These are phyloP conservation scores for Camponotus fellah DNA, from an alignment of 2,888 invertebrate genomes.

Conservation along the genomic window DNA sequence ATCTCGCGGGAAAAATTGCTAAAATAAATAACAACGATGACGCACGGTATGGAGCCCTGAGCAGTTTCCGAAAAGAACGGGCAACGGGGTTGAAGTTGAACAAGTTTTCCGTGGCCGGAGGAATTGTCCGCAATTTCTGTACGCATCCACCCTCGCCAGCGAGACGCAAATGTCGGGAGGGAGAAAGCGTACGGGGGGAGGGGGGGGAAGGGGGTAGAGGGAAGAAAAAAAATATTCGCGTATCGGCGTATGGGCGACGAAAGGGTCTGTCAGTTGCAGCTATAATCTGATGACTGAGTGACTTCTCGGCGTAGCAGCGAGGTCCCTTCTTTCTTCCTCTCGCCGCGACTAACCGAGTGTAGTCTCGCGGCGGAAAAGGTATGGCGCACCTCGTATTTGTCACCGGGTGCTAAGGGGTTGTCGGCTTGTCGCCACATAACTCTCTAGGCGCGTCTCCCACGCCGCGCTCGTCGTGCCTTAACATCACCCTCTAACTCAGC, in stretches of 20 bases:
- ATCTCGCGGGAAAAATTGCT: conserved; percentile 67
- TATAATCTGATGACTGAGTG: conserved; percentile 77
- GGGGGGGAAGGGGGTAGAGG: conserved; percentile 12
- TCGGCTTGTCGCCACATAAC: conserved; percentile 81
- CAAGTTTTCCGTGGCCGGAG: conserved; percentile 50
- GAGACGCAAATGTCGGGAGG: conserved; percentile 59
- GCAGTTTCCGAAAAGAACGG: conserved; percentile 24
- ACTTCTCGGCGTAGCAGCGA: conserved; percentile 63
- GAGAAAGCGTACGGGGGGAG: conserved; percentile 8
- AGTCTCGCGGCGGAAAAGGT: conserved; percentile 71
- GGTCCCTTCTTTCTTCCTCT: conserved; percentile 47
- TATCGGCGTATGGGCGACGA: conserved; percentile 69
- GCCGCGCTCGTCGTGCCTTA: conserved; percentile 56
- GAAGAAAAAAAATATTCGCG: conserved; percentile 52
- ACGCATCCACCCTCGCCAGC: conserved; percentile 17
- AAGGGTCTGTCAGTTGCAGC: conserved; percentile 77
- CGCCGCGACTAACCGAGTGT: conserved; percentile 64
- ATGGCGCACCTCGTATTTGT: conserved; percentile 78
- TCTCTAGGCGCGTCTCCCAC: conserved; percentile 65
- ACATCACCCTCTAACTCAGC: conserved; percentile 60
- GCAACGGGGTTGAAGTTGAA: conserved; percentile 47
- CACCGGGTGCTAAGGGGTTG: conserved; percentile 81
- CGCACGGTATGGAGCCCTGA: not conserved
- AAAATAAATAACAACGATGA: conserved; percentile 69
- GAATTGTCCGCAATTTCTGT: conserved; percentile 58